Base-by-base conservation (phyloP, 1,140 invertebrate species). In the Heliothis subflexa region DNA sequence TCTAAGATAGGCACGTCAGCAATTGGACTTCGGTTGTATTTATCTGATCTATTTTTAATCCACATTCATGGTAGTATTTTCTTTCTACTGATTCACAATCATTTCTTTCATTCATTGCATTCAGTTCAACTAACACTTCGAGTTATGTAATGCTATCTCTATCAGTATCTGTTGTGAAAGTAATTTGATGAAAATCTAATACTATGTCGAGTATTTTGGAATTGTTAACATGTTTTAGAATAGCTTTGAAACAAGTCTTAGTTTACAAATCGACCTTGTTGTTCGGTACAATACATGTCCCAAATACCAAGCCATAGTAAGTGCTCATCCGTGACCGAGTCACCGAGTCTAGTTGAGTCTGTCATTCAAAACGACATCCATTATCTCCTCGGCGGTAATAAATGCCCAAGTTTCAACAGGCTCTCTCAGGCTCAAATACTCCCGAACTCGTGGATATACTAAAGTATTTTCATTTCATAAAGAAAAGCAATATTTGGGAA, bases 271-370 rank as follows among this genome's bases (percentile, higher is more conserved):
- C 18, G 47, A 52, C 64, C 64, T 68, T 50, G 47, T 50, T 49
- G 12, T 57, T 74, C 25, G n/a, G 61, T 61, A 77, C 70, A 82
- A 83, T 74, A 64, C 54, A 62, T 79, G 80, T 78, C 64, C 80
- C 76, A 59, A 68, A 68, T 68, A 50, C 64, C 47, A 3, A 4
- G 64, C 45, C 64, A 52, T 68, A 68, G 64, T 68, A 68, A 68
- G 47, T 3, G 47, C 64, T 68, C 64, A 52, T 68, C 64, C 64
- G 47, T 68, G 64, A 52, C 64, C 64, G 47, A 68, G 61, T 64
- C 61, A 64, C 61, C 61, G 61, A 64, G 40, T 64, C 40, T 47
- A 16, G 13, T 4, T 40, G 40, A 64, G 61, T 16, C 40, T 47
- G 45, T 64, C 61, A 21, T 64, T 64, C 61, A 64, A 64, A 33